Conservation (phyloP, 2,888 invertebrate species). For the Clivina fossor region DNA sequence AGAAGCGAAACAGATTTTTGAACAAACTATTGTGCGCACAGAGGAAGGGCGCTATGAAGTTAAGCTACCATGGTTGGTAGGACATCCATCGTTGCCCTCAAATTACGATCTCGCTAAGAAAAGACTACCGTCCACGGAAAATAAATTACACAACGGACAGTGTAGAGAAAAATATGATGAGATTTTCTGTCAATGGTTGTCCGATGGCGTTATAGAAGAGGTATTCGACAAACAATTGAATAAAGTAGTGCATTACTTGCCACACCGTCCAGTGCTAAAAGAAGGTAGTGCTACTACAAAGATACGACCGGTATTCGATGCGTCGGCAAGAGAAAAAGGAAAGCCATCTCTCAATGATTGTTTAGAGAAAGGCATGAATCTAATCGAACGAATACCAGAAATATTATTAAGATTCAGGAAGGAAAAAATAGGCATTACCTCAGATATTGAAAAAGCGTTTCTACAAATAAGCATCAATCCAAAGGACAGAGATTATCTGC, state of each 20-base stretch:
- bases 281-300: conserved; percentile 40
- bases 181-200: conserved; percentile 43
- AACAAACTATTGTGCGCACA: conserved; percentile 41
- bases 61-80: conserved; percentile 45
- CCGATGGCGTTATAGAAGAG: conserved; percentile 35
- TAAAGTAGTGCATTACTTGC: conserved; percentile 36
- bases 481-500: conserved; percentile 38
- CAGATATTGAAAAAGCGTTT: conserved; percentile 44
- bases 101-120: conserved; percentile 41
- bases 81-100: conserved; percentile 42
- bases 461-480: conserved; percentile 38
- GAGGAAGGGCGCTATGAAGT: conserved; percentile 45
- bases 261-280: conserved; percentile 42
- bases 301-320: conserved; percentile 44
- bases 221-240: conserved; percentile 15
- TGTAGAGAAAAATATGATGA: conserved; percentile 39
- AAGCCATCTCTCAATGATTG: conserved; percentile 44
- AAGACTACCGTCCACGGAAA: conserved; percentile 39
- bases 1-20: conserved; percentile 41
- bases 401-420: conserved; percentile 37
- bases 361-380: conserved; percentile 42
- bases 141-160: conserved; percentile 37
- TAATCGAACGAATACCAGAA: conserved; percentile 41
- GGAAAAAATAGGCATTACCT: conserved; percentile 36
- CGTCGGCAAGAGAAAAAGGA: conserved; percentile 38